Percentiles rank a stretch among this genome's conserved stretches.
Evolutionary conservation across 2,888 invertebrate genomes (phyloP).

Genomic region (Cybosia mesomella): DNA sequence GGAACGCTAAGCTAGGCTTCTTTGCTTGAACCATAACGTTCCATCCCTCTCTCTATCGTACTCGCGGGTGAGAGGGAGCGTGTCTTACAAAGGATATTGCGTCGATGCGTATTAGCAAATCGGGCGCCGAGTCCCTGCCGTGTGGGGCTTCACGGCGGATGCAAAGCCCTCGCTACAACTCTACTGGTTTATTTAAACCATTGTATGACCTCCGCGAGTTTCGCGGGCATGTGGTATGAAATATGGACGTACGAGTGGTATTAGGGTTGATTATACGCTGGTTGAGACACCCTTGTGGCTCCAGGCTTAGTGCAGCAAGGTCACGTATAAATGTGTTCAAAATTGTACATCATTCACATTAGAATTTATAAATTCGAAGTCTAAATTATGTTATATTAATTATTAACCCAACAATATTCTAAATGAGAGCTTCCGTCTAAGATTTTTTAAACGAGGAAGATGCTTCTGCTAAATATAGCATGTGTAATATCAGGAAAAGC

Average conservation of each 20-base stretch:
- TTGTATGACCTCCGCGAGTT: conserved; percentile 33
- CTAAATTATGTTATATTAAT: not conserved
- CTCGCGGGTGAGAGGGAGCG: conserved; percentile 50
- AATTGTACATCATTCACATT: not conserved
- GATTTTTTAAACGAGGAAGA: not conserved
- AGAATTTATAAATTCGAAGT: not conserved
- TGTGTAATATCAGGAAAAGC: not conserved
- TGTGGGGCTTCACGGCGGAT: conserved; percentile 59
- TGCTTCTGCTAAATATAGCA: not conserved
- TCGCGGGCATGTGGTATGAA: conserved; percentile 21
- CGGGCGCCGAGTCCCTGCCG: conserved; percentile 50
- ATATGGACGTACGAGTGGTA: conserved; percentile 24
- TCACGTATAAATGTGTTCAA: not conserved
- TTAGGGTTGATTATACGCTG: conserved; percentile 24
- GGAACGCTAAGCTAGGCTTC: conserved; percentile 65
- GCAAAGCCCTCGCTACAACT: conserved; percentile 37
- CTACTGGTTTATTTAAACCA: conserved; percentile 43
- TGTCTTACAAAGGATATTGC: conserved; percentile 56
- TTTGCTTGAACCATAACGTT: conserved; percentile 51
- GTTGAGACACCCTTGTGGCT: not conserved
- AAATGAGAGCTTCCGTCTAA: not conserved
- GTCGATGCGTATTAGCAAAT: conserved; percentile 51
- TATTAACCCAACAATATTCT: too few relatives aligned
- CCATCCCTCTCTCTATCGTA: conserved; percentile 48
- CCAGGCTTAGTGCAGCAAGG: conserved; percentile 7